Base-by-base conservation (phyloP, 2,113 vertebrate species). In the Vireo altiloquus region DNA sequence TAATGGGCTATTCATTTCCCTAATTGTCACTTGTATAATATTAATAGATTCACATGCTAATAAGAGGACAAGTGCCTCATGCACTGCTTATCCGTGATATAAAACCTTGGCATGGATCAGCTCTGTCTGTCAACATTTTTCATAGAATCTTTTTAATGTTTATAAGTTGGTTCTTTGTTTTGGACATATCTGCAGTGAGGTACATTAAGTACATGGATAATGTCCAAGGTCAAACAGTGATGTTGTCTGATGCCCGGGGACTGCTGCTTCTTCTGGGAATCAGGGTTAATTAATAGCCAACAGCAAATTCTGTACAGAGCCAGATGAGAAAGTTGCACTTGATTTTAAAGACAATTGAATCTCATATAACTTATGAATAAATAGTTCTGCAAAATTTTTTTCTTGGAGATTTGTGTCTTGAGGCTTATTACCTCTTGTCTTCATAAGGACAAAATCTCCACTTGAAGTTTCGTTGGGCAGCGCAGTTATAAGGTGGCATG, bases 1-100 rank as follows among this genome's bases (percentile, higher is more conserved):
- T 82, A 95, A 42, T 11, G 30, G 68, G 22, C 81, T 94, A 66
- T 96, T 96, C 27, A 74, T 96, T 97, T 96, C 69, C 44, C 37
- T 82, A 91, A 95, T 93, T 92, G 80, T 88, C 87, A 94, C 75
- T 87, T 79, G 88, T 78, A 94, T 85, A 77, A 68, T 89, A 90
- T 89, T 92, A 90, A 90, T 87, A 96, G 40, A 94, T 91, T 95
- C 88, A 53, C 30, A 74, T 85, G 40, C 31, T 93, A 89, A 78
- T 88, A 65, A 89, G 94, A 86, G 56, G 44, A 69, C 52, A 92
- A 88, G 30, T 2, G 4, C 47, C 15, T 77, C 54, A 14, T 53
- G 50, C 13, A 22, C 53, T 49, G 53, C 78, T 85, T 92, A 76
- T 56, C 64, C 0, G 0, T 63, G 68, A 85, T 89, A 40, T 24